These are phyloP conservation scores for Mirounga angustirostris DNA, from an alignment of 2,113 vertebrate genomes.

Conservation along the genomic window DNA sequence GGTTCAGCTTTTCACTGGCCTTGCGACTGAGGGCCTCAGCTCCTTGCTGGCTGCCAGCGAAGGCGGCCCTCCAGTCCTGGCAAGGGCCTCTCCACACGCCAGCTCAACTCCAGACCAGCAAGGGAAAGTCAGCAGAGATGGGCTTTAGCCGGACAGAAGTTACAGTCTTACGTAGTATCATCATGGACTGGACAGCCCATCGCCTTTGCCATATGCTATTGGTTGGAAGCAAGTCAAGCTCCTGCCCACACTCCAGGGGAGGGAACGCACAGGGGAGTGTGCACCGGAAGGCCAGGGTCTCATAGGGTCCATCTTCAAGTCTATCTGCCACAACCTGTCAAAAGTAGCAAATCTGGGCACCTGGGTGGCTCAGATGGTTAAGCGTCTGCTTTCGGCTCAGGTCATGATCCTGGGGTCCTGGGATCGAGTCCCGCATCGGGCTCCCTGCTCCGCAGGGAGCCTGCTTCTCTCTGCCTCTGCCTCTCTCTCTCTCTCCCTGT, in stretches of 20 bases:
- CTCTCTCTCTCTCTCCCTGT: no score
- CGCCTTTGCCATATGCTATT: neutral
- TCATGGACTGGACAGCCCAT: neutral
- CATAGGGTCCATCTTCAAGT: rapidly evolving
- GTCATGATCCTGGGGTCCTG: no score
- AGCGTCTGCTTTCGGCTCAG: no score
- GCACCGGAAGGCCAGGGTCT: neutral
- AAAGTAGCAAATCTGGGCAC: neutral
- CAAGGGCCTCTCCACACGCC: neutral
- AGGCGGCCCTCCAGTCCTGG: neutral
- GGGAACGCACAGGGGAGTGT: rapidly evolving
- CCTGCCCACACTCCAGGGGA: neutral
- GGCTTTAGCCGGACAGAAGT: neutral
- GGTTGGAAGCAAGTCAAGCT: neutral
- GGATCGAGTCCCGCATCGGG: no score
- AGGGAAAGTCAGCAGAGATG: no score
- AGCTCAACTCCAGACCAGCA: neutral
- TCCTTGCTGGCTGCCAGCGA: neutral
- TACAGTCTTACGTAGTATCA: neutral
- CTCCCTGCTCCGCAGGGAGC: no score
- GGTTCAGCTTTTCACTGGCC: no score
- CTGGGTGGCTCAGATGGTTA: no score
- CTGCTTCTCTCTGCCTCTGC: no score
- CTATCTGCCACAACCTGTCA: neutral
- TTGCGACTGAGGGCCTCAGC: neutral